Conservation (phyloP, 1,140 invertebrate genomes). For the Streblospio benedicti region DNA sequence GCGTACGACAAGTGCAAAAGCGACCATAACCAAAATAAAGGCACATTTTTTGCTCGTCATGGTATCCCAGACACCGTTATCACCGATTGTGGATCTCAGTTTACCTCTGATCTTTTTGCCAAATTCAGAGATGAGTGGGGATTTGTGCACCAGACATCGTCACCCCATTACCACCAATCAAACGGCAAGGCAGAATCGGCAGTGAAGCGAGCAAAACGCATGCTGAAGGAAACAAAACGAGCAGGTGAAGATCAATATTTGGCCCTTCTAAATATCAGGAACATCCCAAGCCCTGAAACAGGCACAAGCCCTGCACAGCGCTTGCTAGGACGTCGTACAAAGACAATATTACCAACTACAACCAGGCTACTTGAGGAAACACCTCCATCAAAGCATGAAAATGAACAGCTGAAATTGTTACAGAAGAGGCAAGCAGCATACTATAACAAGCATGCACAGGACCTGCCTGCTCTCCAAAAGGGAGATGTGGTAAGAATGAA, state of each 20-base stretch:
- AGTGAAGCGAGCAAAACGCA: background rate
- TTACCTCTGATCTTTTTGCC: constrained; percentile 16
- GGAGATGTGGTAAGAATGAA: no score
- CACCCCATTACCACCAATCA: background rate
- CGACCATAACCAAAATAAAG: no score
- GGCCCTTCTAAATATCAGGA: background rate
- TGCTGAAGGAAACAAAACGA: background rate
- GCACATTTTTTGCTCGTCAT: constrained; percentile 25
- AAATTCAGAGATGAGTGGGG: no score
- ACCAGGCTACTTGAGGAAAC: background rate
- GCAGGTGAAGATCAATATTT: background rate
- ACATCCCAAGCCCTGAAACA: background rate
- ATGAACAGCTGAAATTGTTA: no score
- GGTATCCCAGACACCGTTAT: constrained; percentile 21
- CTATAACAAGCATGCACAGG: no score
- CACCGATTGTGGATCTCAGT: constrained; percentile 27
- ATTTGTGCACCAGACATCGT: constrained; percentile 10
- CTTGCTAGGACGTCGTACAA: background rate
- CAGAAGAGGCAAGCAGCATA: no score
- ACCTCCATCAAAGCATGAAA: no score
- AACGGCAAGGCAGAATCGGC: background rate
- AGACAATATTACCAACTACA: background rate
- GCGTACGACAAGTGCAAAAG: no score
- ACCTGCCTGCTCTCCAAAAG: no score
- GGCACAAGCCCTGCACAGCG: background rate